These are phyloP conservation scores for Sardina pilchardus DNA, from an alignment of 2,113 vertebrate species.

Conservation along the genomic window DNA sequence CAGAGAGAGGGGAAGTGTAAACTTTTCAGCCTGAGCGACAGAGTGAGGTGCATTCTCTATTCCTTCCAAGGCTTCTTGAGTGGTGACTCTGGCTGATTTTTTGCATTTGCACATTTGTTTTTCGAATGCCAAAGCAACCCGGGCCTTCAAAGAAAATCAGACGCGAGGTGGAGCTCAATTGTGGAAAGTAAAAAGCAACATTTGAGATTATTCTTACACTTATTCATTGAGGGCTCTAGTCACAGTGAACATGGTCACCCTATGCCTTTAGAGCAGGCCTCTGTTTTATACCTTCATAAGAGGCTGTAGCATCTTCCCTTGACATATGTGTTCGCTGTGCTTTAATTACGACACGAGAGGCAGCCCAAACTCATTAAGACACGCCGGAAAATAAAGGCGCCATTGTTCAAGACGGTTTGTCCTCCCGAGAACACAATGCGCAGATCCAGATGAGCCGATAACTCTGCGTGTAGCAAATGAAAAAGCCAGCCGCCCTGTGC, in stretches of 20 bases:
- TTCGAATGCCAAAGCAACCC: background rate
- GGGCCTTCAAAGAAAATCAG: background rate
- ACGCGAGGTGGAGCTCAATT: background rate
- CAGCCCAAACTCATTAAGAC: slow-evolving; percentile 44
- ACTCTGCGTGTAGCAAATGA: slow-evolving; percentile 30
- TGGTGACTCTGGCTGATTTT: background rate
- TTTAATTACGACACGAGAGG: slow-evolving; percentile 36
- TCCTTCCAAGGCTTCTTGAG: background rate
- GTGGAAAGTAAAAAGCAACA: background rate
- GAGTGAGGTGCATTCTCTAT: background rate
- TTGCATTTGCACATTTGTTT: background rate
- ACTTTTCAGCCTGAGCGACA: slow-evolving; percentile 33
- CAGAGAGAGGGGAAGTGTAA: slow-evolving; percentile 43
- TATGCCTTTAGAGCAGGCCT: too few relatives aligned
- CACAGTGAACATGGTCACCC: too few relatives aligned
- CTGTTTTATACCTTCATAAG: slow-evolving; percentile 5
- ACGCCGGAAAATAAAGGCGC: slow-evolving; percentile 26
- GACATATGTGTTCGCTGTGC: slow-evolving; percentile 22
- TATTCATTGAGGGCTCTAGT: background rate
- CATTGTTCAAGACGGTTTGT: slow-evolving; percentile 37
- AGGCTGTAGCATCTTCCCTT: slow-evolving; percentile 2
- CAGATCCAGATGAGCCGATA: slow-evolving; percentile 42
- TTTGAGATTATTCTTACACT: too few relatives aligned
- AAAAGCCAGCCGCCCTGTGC: slow-evolving; percentile 26
- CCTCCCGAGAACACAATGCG: slow-evolving; percentile 34